phyloP scores from a whole-genome alignment of 2,797 vertebrate species.

The Sphenodon punctatus region DNA sequence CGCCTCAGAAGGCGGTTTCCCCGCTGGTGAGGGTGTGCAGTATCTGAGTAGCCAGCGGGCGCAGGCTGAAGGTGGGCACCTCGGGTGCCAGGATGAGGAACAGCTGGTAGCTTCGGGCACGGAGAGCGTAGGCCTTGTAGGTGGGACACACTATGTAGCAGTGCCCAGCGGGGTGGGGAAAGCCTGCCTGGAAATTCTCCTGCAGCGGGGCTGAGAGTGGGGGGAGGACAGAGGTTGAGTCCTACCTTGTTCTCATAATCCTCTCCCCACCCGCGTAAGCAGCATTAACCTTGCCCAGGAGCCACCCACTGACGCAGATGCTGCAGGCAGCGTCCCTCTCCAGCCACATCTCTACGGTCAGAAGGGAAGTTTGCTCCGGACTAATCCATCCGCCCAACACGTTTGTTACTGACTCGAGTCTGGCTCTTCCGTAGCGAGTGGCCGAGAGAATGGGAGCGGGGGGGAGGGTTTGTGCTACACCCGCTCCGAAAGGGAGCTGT shows the following conservation, averaged over 20 bases:
- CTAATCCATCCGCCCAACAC: too few relatives aligned
- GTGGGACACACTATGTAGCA: conserved; percentile 86
- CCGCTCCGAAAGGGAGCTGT: too few relatives aligned
- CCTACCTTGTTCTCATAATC: too few relatives aligned
- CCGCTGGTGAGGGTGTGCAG: conserved; percentile 66
- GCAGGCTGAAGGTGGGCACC: conserved; percentile 84
- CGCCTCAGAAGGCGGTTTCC: conserved; percentile 21
- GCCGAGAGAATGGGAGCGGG: background rate
- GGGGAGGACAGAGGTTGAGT: background rate
- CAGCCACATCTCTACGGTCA: too few relatives aligned
- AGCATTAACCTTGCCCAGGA: too few relatives aligned
- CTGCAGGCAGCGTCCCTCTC: too few relatives aligned
- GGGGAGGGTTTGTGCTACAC: too few relatives aligned
- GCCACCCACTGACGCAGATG: too few relatives aligned
- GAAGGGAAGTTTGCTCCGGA: too few relatives aligned
- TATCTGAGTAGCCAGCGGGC: conserved; percentile 80
- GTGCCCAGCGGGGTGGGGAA: conserved; percentile 79
- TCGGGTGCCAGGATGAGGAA: conserved; percentile 80
- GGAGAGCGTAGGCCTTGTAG: conserved; percentile 81
- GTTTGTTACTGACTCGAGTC: too few relatives aligned
- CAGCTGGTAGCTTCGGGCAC: conserved; percentile 82
- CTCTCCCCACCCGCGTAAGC: too few relatives aligned
- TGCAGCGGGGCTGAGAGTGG: conserved; percentile 23
- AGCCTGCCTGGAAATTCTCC: conserved; percentile 76
- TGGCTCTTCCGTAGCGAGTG: too few relatives aligned